phyloP scores from a whole-genome alignment of 2,888 invertebrate genomes.

The Crioceris asparagi region DNA sequence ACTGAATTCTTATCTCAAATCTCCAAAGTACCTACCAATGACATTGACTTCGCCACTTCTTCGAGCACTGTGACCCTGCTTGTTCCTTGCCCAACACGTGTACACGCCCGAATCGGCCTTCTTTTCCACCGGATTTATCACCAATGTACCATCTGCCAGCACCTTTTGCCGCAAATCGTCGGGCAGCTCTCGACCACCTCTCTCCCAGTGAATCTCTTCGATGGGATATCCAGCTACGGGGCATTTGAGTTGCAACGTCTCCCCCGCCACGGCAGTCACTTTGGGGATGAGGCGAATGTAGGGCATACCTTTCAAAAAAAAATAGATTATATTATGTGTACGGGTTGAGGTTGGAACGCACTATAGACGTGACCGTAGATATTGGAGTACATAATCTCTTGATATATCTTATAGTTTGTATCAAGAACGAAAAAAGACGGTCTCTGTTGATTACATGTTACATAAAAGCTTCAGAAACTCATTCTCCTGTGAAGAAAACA shows the following conservation, averaged over 20 bases:
- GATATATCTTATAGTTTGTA: no score
- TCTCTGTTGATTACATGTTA: no score
- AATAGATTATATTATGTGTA: no score
- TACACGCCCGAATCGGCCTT: slow-evolving; percentile 65
- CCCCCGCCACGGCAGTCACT: slow-evolving; percentile 71
- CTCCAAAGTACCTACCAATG: slow-evolving; percentile 59
- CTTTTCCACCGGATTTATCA: slow-evolving; percentile 66
- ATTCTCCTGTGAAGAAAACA: no score
- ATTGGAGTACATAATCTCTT: no score
- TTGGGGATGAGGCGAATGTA: slow-evolving; percentile 70
- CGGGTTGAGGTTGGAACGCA: no score
- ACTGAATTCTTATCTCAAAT: no score
- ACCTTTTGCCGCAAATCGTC: slow-evolving; percentile 70
- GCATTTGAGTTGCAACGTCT: slow-evolving; percentile 62
- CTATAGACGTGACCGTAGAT: no score
- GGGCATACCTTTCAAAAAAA: slow-evolving; percentile 51
- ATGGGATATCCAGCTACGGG: slow-evolving; percentile 77
- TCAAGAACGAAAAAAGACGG: no score
- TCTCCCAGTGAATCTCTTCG: slow-evolving; percentile 70
- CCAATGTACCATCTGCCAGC: slow-evolving; percentile 60
- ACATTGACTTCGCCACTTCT: slow-evolving; percentile 65
- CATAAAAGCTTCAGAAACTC: no score
- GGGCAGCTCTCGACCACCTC: slow-evolving; percentile 62
- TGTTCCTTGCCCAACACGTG: slow-evolving; percentile 69
- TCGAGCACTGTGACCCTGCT: slow-evolving; percentile 63